Evolutionary conservation across 2,113 vertebrate species (phyloP), one percentile per base, ranked within the genome.

Genomic region (Etia nguti): DNA sequence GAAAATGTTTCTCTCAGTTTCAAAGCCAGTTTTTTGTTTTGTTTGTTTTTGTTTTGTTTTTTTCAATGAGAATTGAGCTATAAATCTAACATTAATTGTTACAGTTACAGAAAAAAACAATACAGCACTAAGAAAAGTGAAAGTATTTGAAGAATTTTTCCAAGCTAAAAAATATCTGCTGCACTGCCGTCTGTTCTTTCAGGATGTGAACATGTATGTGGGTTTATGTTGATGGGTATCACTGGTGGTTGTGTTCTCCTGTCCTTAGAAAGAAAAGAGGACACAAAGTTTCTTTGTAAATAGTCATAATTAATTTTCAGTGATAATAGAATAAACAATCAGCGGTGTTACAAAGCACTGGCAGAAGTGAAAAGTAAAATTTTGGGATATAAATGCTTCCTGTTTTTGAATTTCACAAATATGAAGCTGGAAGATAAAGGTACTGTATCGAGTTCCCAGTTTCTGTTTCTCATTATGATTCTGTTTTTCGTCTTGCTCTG

Each of bases 401-500:
- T 75, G 16, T 31, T 75, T 75, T 50, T 31, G 24, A 77, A 77
- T n/a, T 77, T 50, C 24, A 13, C 46, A 29, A 13, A 34, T 31
- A 13, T 52, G 6, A 31, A n/a, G 10, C 31, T 52, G 0, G 11
- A 12, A 77, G 16, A 77, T 0, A 31, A 31, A 77, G 4, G 26
- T 52, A 34, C 46, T 34, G 26, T 13, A 9, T 36, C 2, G 0
- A 38, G 6, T 54, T 36, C 22, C 16, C 62, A 31, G 65, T 34
- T 73, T 85, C 13, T 60, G 0, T 26, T 34, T 65, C 12, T 52
- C 0, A 41, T 6, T 15, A 26, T 75, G 7, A 75, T 6, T 79
- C 36, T 54, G 0, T 56, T 86, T 18, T 18, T 38, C 0, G 1
- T 57, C 1, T 2, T 38, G 1, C 10, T 29, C 6, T 68, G 0